A percentile compares a stretch with the other conserved stretches of the same genome.
These are phyloP conservation scores for Orthonychiurus folsomi DNA, from an alignment of 2,888 invertebrate genomes.

Conservation along the genomic window DNA sequence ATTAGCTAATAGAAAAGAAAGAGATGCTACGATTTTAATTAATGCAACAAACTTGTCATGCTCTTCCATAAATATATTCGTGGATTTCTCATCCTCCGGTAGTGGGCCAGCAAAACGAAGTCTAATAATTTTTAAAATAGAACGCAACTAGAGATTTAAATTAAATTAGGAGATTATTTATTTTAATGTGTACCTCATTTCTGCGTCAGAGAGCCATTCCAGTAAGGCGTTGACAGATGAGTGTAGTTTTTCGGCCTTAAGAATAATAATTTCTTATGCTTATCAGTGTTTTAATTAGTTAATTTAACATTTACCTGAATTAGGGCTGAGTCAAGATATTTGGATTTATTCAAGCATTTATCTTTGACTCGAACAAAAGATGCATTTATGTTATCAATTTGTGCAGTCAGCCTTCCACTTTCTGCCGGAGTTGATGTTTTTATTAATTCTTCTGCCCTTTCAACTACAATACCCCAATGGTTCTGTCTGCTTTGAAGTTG, in stretches of 20 bases:
- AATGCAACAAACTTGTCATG: constrained; percentile 56
- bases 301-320: constrained; percentile 4
- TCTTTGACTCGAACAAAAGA: constrained; percentile 1
- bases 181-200: too few relatives aligned
- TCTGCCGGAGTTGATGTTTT: neutral
- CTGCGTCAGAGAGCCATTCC: constrained; percentile 92
- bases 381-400: neutral
- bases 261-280: neutral
- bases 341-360: neutral
- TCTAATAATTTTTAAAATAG: too few relatives aligned
- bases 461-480: neutral
- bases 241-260: constrained; percentile 77
- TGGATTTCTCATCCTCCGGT: constrained; percentile 82
- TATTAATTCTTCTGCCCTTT: neutral
- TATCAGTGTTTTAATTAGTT: too few relatives aligned
- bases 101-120: constrained; percentile 78
- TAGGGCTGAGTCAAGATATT: constrained; percentile 13
- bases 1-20: constrained; percentile 2
- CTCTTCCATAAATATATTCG: constrained; percentile 70
- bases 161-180: too few relatives aligned
- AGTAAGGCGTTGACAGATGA: constrained; percentile 82
- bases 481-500: neutral
- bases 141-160: too few relatives aligned
- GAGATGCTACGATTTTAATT: neutral
- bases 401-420: neutral